Base-by-base conservation (phyloP, 2,888 invertebrate genomes). In the Prostheceraeus crozeri region DNA sequence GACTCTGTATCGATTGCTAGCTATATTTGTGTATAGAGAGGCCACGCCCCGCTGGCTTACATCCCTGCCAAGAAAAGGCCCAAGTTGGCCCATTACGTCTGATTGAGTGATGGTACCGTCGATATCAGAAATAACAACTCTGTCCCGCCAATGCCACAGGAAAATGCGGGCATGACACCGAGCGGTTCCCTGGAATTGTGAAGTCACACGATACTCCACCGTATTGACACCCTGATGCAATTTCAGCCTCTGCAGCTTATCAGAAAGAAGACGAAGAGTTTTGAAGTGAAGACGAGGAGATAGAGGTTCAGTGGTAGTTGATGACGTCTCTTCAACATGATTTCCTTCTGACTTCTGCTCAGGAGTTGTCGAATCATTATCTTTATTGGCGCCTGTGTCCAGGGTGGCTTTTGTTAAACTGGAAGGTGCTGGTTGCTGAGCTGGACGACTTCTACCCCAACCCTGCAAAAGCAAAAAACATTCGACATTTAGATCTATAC, bases 31-130 rank as follows among this genome's bases (percentile, higher is more conserved):
- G 76, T 93, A 99, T 0, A 99, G 82, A 71, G 94, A 88, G 21
- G 98, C 93, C 2, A 99, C 96, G 4, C 96, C 98, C 10, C 88
- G 85, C 78, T 99, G 98, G 1, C 96, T 94, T 98, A 98, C 99
- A 76, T 96, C 93, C 72, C 89, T 89, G 62, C 96, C 96, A 58
- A 98, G 89, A 72, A 94, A 86, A 2, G 98, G 96, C 71, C 99
- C 81, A 63, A 99, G 88, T 72, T 99, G 98, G 0, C 98, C 98
- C 66, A 98, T 79, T 0, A 98, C 96, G 79, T 98, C 98, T 1
- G 94, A 94, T 74, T 85, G 86, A 58, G 98, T 98, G 67, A 98
- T 98, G 25, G 98, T 98, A 28, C 98, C 98, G 78, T 99, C 98
- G 72, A 99, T 96, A 76, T 99, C 98, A 0, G 94, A 94, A 68